Conservation (phyloP, 2,888 invertebrate species). For the Ochropacha duplaris region DNA sequence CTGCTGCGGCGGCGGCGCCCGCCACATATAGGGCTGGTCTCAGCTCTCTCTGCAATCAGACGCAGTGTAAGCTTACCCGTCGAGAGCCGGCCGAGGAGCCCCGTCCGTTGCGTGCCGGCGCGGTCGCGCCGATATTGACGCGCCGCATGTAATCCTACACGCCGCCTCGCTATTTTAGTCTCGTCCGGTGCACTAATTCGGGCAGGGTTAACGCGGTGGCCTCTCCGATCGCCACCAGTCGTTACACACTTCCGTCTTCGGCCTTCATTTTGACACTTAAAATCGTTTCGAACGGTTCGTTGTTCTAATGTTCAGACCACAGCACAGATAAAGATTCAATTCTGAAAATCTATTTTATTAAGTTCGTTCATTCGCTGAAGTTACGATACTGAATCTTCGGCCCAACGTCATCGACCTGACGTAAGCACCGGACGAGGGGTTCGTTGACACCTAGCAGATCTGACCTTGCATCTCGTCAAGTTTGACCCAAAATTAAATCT, state of each 20-base stretch:
- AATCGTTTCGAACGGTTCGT: conserved; percentile 38
- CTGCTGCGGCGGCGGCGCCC: conserved; percentile 52
- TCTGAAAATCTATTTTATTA: background rate
- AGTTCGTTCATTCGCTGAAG: conserved; percentile 26
- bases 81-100: conserved; percentile 57
- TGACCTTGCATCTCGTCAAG: conserved; percentile 75
- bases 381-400: conserved; percentile 48
- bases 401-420: conserved; percentile 78
- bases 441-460: conserved; percentile 75
- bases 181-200: conserved; percentile 82
- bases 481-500: conserved; percentile 67
- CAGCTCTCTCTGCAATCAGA: conserved; percentile 72
- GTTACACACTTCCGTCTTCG: conserved; percentile 75
- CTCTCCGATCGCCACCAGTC: conserved; percentile 66
- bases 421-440: conserved; percentile 72
- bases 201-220: conserved; percentile 81
- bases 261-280: conserved; percentile 64
- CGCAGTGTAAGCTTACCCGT: conserved; percentile 74
- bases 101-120: conserved; percentile 50
- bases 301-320: conserved; percentile 25
- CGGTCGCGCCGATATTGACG: conserved; percentile 69
- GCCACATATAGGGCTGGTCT: conserved; percentile 79
- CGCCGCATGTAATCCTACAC: conserved; percentile 80
- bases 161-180: conserved; percentile 79
- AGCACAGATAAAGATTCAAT: conserved; percentile 30